These are phyloP conservation scores for Gila orcuttii DNA, from an alignment of 2,113 vertebrate species.

Conservation along the genomic window DNA sequence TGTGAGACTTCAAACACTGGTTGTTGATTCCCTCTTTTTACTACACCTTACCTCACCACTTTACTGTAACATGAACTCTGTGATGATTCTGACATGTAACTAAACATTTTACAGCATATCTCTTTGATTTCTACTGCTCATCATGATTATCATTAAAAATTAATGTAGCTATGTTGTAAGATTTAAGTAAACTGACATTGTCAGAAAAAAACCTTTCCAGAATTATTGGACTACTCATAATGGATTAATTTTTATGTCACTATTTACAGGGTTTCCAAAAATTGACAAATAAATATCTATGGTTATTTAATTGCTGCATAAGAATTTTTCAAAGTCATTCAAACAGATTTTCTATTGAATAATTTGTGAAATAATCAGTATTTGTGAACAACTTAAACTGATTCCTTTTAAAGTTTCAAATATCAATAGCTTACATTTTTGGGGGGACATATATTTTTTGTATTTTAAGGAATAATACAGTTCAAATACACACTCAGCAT, in stretches of 20 bases:
- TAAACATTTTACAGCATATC: neutral
- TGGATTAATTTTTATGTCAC: neutral
- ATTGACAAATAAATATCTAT: too few species aligned
- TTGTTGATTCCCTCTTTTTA: neutral
- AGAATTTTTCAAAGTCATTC: neutral
- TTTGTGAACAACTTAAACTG: neutral
- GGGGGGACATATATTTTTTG: too few species aligned
- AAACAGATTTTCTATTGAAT: neutral
- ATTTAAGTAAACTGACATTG: neutral
- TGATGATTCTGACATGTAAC: neutral
- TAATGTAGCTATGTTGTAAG: neutral
- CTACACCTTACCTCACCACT: neutral
- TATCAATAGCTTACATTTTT: neutral
- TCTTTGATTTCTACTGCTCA: neutral
- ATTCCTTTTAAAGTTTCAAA: neutral
- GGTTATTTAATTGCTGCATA: neutral
- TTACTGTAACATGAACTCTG: neutral
- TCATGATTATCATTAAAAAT: neutral
- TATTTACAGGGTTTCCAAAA: neutral
- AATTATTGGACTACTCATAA: neutral
- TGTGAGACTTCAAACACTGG: constrained; percentile 14
- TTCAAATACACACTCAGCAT: too few species aligned
- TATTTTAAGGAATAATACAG: too few species aligned
- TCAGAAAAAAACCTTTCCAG: neutral
- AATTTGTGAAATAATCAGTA: neutral